These are phyloP conservation scores for Coelopa frigida DNA, from an alignment of 1,140 invertebrate genomes.

Conservation along the genomic window DNA sequence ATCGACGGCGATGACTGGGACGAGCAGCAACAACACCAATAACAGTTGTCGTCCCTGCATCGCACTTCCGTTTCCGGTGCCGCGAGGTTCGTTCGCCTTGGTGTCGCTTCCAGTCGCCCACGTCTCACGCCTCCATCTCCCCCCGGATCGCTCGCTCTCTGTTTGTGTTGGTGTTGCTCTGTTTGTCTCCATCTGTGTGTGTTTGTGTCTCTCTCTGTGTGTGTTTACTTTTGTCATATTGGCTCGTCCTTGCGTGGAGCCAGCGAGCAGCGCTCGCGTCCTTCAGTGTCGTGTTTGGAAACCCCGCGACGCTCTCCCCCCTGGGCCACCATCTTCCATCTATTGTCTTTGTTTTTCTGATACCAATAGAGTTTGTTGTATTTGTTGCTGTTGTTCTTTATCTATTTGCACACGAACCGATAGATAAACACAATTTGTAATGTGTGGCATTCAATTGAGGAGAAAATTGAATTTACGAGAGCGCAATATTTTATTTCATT, in stretches of 20 bases:
- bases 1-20: constrained; percentile 1
- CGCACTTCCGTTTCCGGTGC: constrained; percentile 10
- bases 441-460: constrained; percentile 21
- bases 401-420: constrained; percentile 17
- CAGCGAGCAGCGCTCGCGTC: neutral
- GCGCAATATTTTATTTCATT: constrained; percentile 10
- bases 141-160: constrained; percentile 6
- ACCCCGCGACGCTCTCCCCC: neutral
- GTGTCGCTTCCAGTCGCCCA: neutral
- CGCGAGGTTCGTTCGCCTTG: neutral
- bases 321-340: too few relatives aligned
- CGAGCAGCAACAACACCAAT: too few relatives aligned
- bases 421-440: constrained; percentile 20
- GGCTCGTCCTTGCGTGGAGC: constrained; percentile 8
- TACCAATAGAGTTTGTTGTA: too few relatives aligned
- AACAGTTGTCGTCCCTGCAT: too few relatives aligned
- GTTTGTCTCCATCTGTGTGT: neutral
- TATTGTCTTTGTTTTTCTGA: neutral
- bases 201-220: neutral
- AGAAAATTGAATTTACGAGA: constrained; percentile 19
- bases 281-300: neutral
- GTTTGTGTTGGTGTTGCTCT: neutral
- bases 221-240: constrained; percentile 11
- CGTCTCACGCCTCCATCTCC: neutral
- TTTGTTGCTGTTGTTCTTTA: too few relatives aligned